A percentile compares a stretch with the other conserved stretches of the same genome.
Conservation (phyloP, 2,797 vertebrate species). For the Lutjanus argentimaculatus region DNA sequence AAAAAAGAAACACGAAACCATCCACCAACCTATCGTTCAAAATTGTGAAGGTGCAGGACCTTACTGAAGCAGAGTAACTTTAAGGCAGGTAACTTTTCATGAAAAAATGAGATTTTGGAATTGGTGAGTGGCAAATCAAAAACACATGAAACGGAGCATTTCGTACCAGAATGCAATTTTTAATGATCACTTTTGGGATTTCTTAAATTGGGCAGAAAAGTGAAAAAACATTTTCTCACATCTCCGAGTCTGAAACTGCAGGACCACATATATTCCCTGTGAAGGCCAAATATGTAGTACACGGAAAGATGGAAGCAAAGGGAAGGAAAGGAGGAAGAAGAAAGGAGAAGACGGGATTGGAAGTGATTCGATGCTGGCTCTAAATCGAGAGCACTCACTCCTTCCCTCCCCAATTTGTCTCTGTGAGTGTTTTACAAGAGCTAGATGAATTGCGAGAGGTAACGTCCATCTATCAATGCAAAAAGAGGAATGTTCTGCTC, state of each 20-base stretch:
- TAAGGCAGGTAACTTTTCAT: too few relatives aligned
- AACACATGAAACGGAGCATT: not conserved
- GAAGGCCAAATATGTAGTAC: not conserved
- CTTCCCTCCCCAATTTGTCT: conserved; percentile 62
- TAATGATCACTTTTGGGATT: not conserved
- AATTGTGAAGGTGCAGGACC: not conserved
- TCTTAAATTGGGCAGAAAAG: not conserved
- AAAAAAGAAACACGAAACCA: too few relatives aligned
- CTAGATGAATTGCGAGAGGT: conserved; percentile 61
- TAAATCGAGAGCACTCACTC: not conserved
- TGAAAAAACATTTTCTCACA: not conserved
- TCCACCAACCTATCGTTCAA: too few relatives aligned
- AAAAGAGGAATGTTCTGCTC: conserved; percentile 51
- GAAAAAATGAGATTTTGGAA: not conserved
- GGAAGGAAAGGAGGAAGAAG: conserved; percentile 19
- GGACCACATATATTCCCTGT: not conserved
- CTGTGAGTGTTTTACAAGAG: conserved; percentile 62
- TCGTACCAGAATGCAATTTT: not conserved
- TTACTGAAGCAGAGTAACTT: not conserved
- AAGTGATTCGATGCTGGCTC: conserved; percentile 35
- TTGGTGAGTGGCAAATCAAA: not conserved
- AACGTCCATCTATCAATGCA: conserved; percentile 66
- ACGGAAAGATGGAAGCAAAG: conserved; percentile 22
- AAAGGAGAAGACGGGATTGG: conserved; percentile 25
- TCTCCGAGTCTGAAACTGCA: not conserved